These are phyloP conservation scores for Drosophila ironensis DNA, from an alignment of 1,140 invertebrate genomes.

Conservation along the genomic window DNA sequence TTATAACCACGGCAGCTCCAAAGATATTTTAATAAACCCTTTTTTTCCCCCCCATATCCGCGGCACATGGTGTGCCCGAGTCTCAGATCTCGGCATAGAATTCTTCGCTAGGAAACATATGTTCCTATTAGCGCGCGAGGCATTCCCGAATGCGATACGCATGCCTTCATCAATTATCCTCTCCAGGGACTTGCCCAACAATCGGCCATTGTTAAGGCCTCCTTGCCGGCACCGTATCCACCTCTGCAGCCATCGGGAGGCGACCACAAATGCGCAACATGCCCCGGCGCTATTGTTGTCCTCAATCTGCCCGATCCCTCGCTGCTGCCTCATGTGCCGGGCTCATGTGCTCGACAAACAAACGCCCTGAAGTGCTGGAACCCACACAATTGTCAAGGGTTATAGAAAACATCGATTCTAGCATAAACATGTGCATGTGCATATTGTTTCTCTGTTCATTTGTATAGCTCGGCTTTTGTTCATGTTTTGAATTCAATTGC, in stretches of 20 bases:
- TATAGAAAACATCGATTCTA: constrained; percentile 16
- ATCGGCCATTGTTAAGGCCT: constrained; percentile 69
- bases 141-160: constrained; percentile 57
- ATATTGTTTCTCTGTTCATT: constrained; percentile 31
- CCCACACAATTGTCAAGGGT: constrained; percentile 39
- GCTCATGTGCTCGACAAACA: constrained; percentile 38
- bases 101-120: constrained; percentile 44
- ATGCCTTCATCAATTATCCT: constrained; percentile 63
- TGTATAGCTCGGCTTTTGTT: constrained; percentile 31
- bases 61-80: too few species aligned
- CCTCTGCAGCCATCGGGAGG: not conserved
- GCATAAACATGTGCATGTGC: constrained; percentile 20
- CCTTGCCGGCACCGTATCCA: not conserved
- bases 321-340: not conserved
- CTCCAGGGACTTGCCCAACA: constrained; percentile 54
- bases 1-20: constrained; percentile 39
- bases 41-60: too few species aligned
- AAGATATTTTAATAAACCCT: constrained; percentile 45
- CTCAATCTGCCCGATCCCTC: not conserved
- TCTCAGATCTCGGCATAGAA: too few species aligned
- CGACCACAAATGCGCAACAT: constrained; percentile 54
- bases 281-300: constrained; percentile 67
- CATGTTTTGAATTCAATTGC: constrained; percentile 33
- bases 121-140: constrained; percentile 75
- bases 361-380: constrained; percentile 27